Percentiles rank a stretch among this genome's conserved stretches.
phyloP scores from a whole-genome alignment of 2,797 vertebrate genomes.

The Oreochromis mossambicus region DNA sequence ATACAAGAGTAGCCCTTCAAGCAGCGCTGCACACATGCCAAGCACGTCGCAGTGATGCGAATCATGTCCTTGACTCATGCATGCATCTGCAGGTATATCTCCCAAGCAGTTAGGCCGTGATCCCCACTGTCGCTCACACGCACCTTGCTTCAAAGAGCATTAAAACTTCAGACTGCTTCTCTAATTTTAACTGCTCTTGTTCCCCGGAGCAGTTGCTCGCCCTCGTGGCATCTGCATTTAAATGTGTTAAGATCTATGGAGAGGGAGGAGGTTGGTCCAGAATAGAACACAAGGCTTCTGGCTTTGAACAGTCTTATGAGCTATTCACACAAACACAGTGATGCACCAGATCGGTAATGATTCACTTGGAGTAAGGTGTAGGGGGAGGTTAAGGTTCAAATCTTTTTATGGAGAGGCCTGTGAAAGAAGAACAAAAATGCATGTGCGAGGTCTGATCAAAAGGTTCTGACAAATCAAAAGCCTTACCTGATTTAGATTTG shows the following conservation, averaged over 20 bases:
- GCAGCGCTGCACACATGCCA: neutral
- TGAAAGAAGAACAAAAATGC: neutral
- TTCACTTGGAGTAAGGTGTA: neutral
- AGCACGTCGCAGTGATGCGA: neutral
- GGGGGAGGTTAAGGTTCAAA: neutral
- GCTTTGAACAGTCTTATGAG: neutral
- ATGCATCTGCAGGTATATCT: conserved; percentile 7
- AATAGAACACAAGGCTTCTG: neutral
- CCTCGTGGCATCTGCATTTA: neutral
- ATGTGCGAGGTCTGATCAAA: neutral
- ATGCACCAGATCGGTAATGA: neutral
- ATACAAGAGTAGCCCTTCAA: neutral
- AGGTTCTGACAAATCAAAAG: neutral
- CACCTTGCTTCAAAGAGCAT: neutral
- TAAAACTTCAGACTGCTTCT: neutral
- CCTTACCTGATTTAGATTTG: neutral
- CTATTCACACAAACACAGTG: neutral
- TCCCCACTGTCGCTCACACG: neutral
- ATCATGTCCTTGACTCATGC: neutral
- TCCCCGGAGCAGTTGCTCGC: neutral
- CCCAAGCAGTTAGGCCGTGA: neutral
- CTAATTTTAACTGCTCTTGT: neutral
- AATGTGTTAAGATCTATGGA: neutral
- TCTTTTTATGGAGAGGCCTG: neutral
- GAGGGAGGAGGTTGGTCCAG: neutral